Evolutionary conservation across 2,797 vertebrate genomes (phyloP).

Genomic region (Gastrophryne carolinensis): DNA sequence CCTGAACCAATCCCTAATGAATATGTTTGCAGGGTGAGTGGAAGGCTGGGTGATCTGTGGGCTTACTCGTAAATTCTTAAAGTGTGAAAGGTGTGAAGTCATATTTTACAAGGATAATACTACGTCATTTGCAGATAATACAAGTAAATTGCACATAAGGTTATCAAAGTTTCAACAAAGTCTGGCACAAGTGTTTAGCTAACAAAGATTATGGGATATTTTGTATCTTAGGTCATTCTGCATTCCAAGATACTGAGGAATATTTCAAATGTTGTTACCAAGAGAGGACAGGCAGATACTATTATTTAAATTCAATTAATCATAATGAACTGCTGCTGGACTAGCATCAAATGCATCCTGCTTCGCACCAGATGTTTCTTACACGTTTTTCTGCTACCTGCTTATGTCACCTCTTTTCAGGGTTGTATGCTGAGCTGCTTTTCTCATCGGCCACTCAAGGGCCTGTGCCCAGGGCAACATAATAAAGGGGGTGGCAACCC

Average conservation of each 20-base stretch:
- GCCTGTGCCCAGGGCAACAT: too few relatives aligned
- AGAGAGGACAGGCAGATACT: too few relatives aligned
- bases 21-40: slow-evolving; percentile 18
- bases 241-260: neutral
- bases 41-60: neutral
- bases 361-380: too few relatives aligned
- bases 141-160: slow-evolving; percentile 14
- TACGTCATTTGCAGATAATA: slow-evolving; percentile 30
- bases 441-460: too few relatives aligned
- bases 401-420: too few relatives aligned
- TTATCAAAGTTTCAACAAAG: slow-evolving; percentile 24
- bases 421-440: too few relatives aligned
- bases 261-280: too few relatives aligned
- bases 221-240: slow-evolving; percentile 21
- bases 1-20: slow-evolving; percentile 20
- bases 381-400: too few relatives aligned
- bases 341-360: too few relatives aligned
- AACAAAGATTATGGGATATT: slow-evolving; percentile 14
- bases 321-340: too few relatives aligned
- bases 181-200: slow-evolving; percentile 37
- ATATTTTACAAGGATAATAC: slow-evolving; percentile 25
- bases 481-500: too few relatives aligned
- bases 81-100: neutral
- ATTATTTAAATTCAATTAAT: too few relatives aligned
- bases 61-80: neutral